Evolutionary conservation across 2,888 invertebrate species (phyloP), one percentile per base, ranked within the genome.

Genomic region (Acronicta aceris): DNA sequence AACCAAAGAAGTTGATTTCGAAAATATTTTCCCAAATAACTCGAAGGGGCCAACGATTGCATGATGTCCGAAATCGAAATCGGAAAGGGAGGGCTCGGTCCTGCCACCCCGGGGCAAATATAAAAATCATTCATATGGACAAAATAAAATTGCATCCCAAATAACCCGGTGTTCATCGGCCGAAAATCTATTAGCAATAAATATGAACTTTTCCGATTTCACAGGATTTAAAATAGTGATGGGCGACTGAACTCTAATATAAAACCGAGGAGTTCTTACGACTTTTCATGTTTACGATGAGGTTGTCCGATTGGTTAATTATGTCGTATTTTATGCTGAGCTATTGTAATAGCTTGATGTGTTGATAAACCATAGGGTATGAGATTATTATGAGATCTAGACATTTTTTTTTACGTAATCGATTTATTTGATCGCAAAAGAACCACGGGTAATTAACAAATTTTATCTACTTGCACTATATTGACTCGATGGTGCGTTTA

Each of bases 101-200:
- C 83, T 78, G 80, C 83, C 81, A 82, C 83, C 90, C 89, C 79
- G 81, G 79, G 93, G 86, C 90, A 92, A 92, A 92, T 91, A 94
- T 93, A 93, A 94, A 93, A 94, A 92, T 90, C 93, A 92, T 93
- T 92, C 93, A 91, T 92, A 93, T 93, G 93, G 93, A 94, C 92
- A 88, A 92, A 93, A 94, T 93, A 94, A 93, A 93, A 94, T 94
- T 93, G 93, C 93, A 93, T 91, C 91, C 90, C 92, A 90, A 91
- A 93, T 93, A 93, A 92, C 92, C 91, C 90, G 82, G 87, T 90
- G 92, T 86, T 92, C 92, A 91, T 90, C 92, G 89, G 87, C 86
- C 90, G 88, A 92, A 90, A 94, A 94, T 93, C 94, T 94, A 94
- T 94, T 94, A 93, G 94, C 93, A 94, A 93, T 94, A 94, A 94